These are phyloP conservation scores for Clarias gariepinus DNA, from an alignment of 2,113 vertebrate genomes.

Conservation along the genomic window DNA sequence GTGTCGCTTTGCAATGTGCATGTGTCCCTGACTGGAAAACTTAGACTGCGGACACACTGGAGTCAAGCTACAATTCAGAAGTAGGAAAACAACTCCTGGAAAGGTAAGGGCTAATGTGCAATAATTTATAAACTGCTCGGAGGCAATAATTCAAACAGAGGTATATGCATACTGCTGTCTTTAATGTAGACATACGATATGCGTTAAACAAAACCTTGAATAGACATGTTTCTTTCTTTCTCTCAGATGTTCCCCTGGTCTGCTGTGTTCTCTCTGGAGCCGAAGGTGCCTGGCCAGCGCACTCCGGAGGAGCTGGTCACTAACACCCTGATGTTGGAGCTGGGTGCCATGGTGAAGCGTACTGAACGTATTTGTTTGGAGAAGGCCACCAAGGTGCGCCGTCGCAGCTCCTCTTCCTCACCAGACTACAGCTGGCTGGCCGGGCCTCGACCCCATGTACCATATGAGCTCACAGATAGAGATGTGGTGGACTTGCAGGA, in stretches of 20 bases:
- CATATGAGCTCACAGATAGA: constrained; percentile 71
- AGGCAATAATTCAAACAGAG: not conserved
- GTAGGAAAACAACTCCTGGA: constrained; percentile 16
- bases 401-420: constrained; percentile 66
- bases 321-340: constrained; percentile 79
- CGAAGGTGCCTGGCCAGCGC: constrained; percentile 73
- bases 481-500: constrained; percentile 78
- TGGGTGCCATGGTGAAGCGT: constrained; percentile 76
- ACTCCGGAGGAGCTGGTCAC: constrained; percentile 73
- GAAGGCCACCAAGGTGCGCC: constrained; percentile 59
- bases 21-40: constrained; percentile 4
- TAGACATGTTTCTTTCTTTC: not conserved
- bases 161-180: not conserved
- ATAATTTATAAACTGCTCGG: not conserved
- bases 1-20: not conserved
- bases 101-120: constrained; percentile 36
- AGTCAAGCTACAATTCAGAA: not conserved
- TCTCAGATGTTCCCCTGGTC: constrained; percentile 78
- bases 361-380: constrained; percentile 74
- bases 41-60: constrained; percentile 1
- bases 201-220: not conserved
- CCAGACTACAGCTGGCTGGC: constrained; percentile 81
- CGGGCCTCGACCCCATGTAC: constrained; percentile 58
- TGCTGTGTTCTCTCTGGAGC: constrained; percentile 71
- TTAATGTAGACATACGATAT: not conserved